Conservation (phyloP, 2,113 vertebrate species). For the Dissostichus mawsoni region DNA sequence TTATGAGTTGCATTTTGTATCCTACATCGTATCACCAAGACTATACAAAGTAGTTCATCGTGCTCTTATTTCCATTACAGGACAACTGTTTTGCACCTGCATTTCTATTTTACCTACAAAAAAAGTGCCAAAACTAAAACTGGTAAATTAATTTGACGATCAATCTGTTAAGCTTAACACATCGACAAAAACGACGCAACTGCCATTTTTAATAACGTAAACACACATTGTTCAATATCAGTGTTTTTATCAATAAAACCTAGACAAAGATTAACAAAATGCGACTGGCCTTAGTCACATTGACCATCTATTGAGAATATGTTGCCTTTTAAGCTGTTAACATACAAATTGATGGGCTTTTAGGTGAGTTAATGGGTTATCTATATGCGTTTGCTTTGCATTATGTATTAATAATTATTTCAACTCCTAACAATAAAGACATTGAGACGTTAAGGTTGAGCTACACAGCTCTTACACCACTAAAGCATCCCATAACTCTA, state of each 20-base stretch:
- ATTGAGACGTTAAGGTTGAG: not conserved
- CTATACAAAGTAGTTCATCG: no score
- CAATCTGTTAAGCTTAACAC: not conserved
- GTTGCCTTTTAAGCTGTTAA: no score
- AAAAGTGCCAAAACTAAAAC: no score
- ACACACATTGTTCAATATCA: not conserved
- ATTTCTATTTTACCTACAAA: no score
- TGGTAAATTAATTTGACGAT: not conserved
- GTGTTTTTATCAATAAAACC: not conserved
- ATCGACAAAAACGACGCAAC: not conserved
- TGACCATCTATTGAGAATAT: not conserved
- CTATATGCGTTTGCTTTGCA: not conserved
- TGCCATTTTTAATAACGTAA: not conserved
- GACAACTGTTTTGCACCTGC: not conserved
- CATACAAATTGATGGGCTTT: not conserved
- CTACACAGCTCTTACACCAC: not conserved
- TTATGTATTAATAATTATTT: not conserved
- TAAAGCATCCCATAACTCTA: not conserved
- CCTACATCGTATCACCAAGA: not conserved
- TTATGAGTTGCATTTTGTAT: not conserved
- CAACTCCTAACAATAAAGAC: not conserved
- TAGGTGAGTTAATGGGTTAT: not conserved
- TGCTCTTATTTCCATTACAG: not conserved
- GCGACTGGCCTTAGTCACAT: not conserved
- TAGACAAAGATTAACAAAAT: not conserved